Conservation (phyloP, 1,140 invertebrate species). For the Cydia amplana region DNA sequence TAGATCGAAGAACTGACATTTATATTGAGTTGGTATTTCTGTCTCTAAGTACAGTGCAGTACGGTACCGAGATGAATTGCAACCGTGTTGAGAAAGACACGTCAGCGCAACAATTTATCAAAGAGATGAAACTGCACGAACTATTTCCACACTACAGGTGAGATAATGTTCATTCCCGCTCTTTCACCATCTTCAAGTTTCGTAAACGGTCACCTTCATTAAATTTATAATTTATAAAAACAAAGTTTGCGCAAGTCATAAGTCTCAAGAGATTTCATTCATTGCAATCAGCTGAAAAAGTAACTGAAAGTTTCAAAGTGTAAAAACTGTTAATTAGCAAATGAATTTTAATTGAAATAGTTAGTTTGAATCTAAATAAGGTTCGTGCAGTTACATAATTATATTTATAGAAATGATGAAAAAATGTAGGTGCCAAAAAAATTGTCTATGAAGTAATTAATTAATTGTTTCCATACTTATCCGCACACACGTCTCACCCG, state of each 20-base stretch:
- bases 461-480: too few species aligned
- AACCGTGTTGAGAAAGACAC: background rate
- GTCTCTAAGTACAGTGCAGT: too few species aligned
- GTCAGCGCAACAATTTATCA: slow-evolving; percentile 1
- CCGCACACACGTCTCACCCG: too few species aligned
- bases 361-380: background rate
- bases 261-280: background rate
- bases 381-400: background rate
- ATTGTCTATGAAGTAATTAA: too few species aligned
- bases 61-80: background rate
- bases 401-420: background rate
- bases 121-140: slow-evolving; percentile 5
- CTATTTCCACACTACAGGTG: background rate
- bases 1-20: too few species aligned
- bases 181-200: background rate
- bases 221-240: background rate
- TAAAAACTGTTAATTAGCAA: slow-evolving; percentile 1
- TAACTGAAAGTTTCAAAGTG: background rate
- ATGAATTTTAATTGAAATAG: background rate
- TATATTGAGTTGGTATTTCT: too few species aligned
- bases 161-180: background rate
- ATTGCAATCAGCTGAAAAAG: background rate
- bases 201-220: slow-evolving; percentile 1
- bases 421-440: too few species aligned
- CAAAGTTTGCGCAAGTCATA: background rate